These are phyloP conservation scores for Drosophila anceps DNA, from an alignment of 2,888 invertebrate genomes.

Conservation along the genomic window DNA sequence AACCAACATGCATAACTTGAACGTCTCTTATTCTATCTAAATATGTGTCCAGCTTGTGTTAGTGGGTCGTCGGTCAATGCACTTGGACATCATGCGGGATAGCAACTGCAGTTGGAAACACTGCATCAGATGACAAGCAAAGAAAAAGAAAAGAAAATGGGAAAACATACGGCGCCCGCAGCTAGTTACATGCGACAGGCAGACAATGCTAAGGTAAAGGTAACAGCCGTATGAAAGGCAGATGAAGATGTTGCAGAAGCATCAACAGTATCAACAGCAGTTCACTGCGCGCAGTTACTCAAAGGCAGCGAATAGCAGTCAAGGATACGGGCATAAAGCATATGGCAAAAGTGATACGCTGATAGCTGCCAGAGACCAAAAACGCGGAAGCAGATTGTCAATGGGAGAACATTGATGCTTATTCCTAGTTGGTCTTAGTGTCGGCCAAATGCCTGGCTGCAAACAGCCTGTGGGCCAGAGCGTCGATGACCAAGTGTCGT, in stretches of 20 bases:
- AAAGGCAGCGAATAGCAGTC: neutral
- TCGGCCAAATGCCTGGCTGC: slow-evolving; percentile 33
- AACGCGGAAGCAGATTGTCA: slow-evolving; percentile 76
- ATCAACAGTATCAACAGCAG: slow-evolving; percentile 40
- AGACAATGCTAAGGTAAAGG: slow-evolving; percentile 59
- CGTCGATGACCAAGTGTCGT: slow-evolving; percentile 42
- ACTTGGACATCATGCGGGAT: slow-evolving; percentile 44
- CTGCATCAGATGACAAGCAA: slow-evolving; percentile 37
- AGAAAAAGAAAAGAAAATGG: slow-evolving; percentile 53
- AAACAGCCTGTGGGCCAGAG: slow-evolving; percentile 19
- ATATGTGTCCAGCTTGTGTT: slow-evolving; percentile 36
- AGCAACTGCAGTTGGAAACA: slow-evolving; percentile 42
- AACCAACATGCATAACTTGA: neutral
- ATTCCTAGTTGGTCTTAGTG: slow-evolving; percentile 62
- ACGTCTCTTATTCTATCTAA: neutral
- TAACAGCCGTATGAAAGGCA: slow-evolving; percentile 37
- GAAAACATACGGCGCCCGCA: slow-evolving; percentile 68
- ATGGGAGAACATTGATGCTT: slow-evolving; percentile 65
- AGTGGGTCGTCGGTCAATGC: slow-evolving; percentile 70
- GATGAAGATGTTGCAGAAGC: slow-evolving; percentile 34
- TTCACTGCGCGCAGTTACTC: slow-evolving; percentile 11
- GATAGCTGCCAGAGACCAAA: slow-evolving; percentile 29
- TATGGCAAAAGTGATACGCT: slow-evolving; percentile 14
- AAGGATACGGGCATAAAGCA: slow-evolving; percentile 13
- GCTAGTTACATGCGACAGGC: slow-evolving; percentile 65